Conservation (phyloP, 2,888 invertebrate genomes). For the Sinodicranocentrus sp. region DNA sequence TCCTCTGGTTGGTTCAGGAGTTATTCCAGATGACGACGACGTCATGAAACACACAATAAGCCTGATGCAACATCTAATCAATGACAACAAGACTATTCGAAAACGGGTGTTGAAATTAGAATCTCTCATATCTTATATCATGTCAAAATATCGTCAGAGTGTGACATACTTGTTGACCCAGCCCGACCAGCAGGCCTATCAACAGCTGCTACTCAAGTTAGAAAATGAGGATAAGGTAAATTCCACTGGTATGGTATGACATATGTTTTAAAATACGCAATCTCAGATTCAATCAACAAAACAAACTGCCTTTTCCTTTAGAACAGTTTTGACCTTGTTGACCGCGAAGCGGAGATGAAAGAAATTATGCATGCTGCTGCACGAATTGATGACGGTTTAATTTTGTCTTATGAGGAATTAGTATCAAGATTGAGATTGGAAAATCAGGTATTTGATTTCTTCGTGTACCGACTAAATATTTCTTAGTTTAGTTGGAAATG, state of each 20-base stretch:
- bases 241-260: no score
- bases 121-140: not conserved
- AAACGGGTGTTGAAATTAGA: not conserved
- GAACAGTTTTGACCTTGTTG: no score
- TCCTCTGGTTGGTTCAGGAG: no score
- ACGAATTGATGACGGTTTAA: not conserved
- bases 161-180: conserved; percentile 19
- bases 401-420: conserved; percentile 4
- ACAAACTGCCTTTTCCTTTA: no score
- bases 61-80: no score
- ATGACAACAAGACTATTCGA: conserved; percentile 23
- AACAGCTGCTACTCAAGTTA: not conserved
- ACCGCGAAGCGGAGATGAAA: conserved; percentile 24
- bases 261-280: no score
- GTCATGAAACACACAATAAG: no score
- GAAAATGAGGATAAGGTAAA: conserved; percentile 15
- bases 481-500: no score
- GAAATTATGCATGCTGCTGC: conserved; percentile 29
- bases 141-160: conserved; percentile 39
- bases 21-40: no score
- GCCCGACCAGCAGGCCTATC: not conserved
- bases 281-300: no score
- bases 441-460: not conserved
- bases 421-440: not conserved
- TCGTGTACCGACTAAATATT: not conserved